phyloP scores from a whole-genome alignment of 2,113 vertebrate species.

The Megaceryle maxima region DNA sequence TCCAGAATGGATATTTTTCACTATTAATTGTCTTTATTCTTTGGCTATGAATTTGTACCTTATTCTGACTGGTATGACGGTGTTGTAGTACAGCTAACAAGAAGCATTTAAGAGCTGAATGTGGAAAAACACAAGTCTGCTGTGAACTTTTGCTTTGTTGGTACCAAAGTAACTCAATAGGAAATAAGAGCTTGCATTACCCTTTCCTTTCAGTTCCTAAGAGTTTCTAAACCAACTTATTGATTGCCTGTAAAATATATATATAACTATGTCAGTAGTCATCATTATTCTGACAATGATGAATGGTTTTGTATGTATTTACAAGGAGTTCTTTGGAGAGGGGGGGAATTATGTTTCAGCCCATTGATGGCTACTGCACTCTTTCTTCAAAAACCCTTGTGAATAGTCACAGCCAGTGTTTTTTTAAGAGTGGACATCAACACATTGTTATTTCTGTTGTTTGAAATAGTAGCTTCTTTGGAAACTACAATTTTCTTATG shows the following conservation, averaged over 20 bases:
- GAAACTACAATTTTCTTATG: not conserved
- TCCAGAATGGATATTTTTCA: not conserved
- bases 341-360: not conserved
- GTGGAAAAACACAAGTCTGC: not conserved
- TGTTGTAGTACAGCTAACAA: not conserved
- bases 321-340: not conserved
- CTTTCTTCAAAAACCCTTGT: not conserved
- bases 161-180: not conserved
- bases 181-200: not conserved
- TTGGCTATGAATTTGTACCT: not conserved
- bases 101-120: not conserved
- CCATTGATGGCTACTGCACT: not conserved
- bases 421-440: not conserved
- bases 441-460: not conserved
- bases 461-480: not conserved
- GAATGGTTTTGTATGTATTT: not conserved
- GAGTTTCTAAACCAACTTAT: not conserved
- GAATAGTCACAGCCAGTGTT: not conserved
- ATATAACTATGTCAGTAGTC: not conserved
- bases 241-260: not conserved
- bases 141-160: not conserved
- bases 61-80: not conserved
- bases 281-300: not conserved
- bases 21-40: slow-evolving; percentile 1
- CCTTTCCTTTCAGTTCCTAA: not conserved